Conservation (phyloP, 1,140 invertebrate genomes). For the Amyelois transitella region DNA sequence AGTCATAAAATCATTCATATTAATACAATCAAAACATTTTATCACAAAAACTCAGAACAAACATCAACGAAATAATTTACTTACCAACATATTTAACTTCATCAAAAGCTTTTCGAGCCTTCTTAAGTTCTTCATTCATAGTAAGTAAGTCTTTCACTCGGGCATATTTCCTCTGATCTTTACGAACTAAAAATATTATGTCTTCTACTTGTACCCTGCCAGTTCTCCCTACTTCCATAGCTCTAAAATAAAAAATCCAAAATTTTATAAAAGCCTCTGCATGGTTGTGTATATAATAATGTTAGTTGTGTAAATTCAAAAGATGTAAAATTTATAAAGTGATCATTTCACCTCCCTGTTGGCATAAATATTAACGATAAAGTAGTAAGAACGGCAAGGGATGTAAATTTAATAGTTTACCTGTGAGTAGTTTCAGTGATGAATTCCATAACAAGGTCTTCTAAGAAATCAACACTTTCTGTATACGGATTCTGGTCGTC, state of each 20-base stretch:
- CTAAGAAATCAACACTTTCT: constrained; percentile 97
- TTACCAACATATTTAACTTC: constrained; percentile 93
- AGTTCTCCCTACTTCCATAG: constrained; percentile 96
- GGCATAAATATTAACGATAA: too few relatives aligned
- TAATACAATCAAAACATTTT: background rate
- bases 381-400: too few relatives aligned
- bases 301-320: too few relatives aligned
- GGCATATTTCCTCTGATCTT: constrained; percentile 98
- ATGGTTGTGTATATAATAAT: too few relatives aligned
- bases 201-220: constrained; percentile 98
- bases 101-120: constrained; percentile 99
- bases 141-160: constrained; percentile 97
- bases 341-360: too few relatives aligned
- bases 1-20: constrained; percentile 38
- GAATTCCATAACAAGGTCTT: constrained; percentile 98
- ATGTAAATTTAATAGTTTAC: constrained; percentile 76
- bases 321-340: too few relatives aligned
- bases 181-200: constrained; percentile 98
- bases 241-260: constrained; percentile 76
- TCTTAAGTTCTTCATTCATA: constrained; percentile 99
- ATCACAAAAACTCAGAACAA: background rate
- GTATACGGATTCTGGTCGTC: constrained; percentile 99
- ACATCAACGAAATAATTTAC: constrained; percentile 19
- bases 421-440: constrained; percentile 94
- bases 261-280: too few relatives aligned